Base-by-base conservation (phyloP, 2,113 vertebrate genomes). In the Edolisoma coerulescens region DNA sequence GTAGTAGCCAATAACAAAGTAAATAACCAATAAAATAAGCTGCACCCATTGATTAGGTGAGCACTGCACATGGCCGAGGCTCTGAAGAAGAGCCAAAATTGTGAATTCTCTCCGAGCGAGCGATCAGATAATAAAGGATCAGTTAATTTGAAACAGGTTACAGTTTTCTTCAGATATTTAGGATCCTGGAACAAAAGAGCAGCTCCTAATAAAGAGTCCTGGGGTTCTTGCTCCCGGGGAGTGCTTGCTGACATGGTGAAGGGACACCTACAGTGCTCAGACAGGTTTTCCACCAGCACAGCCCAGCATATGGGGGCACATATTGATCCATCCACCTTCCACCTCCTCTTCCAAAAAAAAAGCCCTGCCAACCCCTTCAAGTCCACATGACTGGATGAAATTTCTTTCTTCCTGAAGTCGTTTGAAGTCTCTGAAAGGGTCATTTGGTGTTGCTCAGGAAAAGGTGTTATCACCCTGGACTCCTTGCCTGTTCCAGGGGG, bases 41-140 rank as follows among this genome's bases (percentile, higher is more conserved):
- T 49, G 76, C 32, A 14, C 13, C 63, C 82, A 73, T 83, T 39
- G 93, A 86, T 95, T 28, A 86, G 78, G 71, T 87, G 77, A 60
- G 95, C 10, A 6, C 71, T 77, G 92, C 53, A n/a, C 16, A 2
- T 7, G 63, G 69, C 78, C 14, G 8, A 37, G 77, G 91, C 74
- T 93, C 86, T 42, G 87, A 95, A 78, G 84, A 92, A 56, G 49
- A 93, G 87, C 52, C 78, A 73, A 39, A 84, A 89, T 13, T 69
- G 75, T 28, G 52, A 61, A 57, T 85, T 74, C 85, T 77, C 23
- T 26, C 77, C 7, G 10, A 57, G 19, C 1, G 19, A 76, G 73
- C 17, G 49, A 87, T 59, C 50, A 90, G 95, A 95, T 77, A 83
- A 80, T 83, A 93, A 95, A 94, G 82, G 50, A 88, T n/a, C 59